phyloP scores from a whole-genome alignment of 2,797 vertebrate genomes.

The Eupleurogrammus muticus region DNA sequence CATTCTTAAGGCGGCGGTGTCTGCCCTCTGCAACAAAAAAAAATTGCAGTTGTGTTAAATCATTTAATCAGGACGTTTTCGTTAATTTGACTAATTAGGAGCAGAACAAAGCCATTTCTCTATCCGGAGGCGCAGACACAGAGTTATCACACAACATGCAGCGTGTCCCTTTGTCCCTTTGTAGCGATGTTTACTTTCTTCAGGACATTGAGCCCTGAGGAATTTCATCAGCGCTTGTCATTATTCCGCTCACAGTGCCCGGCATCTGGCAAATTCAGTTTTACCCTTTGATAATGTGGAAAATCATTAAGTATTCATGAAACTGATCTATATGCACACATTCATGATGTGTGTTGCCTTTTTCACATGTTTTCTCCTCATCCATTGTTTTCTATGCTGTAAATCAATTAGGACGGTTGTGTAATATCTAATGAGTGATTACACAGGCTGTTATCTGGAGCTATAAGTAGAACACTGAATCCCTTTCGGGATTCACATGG shows the following conservation, averaged over 20 bases:
- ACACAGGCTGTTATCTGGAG: slow-evolving; percentile 60
- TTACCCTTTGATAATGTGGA: slow-evolving; percentile 79
- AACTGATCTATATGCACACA: slow-evolving; percentile 63
- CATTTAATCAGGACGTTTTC: slow-evolving; percentile 25
- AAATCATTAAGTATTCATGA: slow-evolving; percentile 81
- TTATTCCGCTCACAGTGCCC: slow-evolving; percentile 72
- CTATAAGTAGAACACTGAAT: slow-evolving; percentile 57
- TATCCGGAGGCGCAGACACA: slow-evolving; percentile 17
- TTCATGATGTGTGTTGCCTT: slow-evolving; percentile 50
- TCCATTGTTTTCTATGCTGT: slow-evolving; percentile 50
- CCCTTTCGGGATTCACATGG: slow-evolving; percentile 57
- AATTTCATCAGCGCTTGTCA: slow-evolving; percentile 75
- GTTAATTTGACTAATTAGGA: slow-evolving; percentile 27
- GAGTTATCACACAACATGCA: slow-evolving; percentile 28
- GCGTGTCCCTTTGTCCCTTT: slow-evolving; percentile 55
- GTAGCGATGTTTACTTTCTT: slow-evolving; percentile 60
- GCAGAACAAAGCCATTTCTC: slow-evolving; percentile 2
- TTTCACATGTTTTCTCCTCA: slow-evolving; percentile 46
- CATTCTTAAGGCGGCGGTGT: slow-evolving; percentile 5
- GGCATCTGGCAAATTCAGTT: slow-evolving; percentile 78
- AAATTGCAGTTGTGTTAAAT: slow-evolving; percentile 12
- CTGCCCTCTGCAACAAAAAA: slow-evolving; percentile 19
- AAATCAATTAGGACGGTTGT: slow-evolving; percentile 70
- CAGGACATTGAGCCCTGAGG: slow-evolving; percentile 59
- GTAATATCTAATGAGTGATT: slow-evolving; percentile 70